Evolutionary conservation across 2,797 vertebrate genomes (phyloP).

Genomic region (Enteromius radiatus): DNA sequence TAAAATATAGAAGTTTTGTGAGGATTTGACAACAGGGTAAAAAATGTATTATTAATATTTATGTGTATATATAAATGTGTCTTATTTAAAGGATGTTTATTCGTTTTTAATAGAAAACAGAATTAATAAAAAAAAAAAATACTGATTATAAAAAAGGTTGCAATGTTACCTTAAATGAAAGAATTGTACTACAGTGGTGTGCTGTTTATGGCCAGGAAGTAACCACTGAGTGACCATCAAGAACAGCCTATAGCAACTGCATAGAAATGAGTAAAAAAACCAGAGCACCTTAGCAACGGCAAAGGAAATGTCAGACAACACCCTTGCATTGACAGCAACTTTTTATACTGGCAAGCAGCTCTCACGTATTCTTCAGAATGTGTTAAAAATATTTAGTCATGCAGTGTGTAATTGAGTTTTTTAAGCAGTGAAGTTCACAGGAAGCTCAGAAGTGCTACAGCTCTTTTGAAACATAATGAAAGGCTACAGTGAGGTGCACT

Average conservation of each 20-base stretch:
- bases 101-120: neutral
- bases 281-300: neutral
- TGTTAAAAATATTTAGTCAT: constrained; percentile 14
- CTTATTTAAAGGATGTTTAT: neutral
- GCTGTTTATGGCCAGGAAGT: neutral
- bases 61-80: neutral
- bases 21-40: too few species aligned
- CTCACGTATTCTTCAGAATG: neutral
- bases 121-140: neutral
- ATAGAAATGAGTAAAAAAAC: neutral
- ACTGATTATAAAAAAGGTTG: neutral
- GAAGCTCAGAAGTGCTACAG: constrained; percentile 55
- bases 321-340: neutral
- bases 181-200: neutral
- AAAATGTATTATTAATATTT: neutral
- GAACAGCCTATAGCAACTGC: constrained; percentile 12
- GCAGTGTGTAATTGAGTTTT: constrained; percentile 42
- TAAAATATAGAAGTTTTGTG: too few species aligned
- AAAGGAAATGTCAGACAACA: neutral
- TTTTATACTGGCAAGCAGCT: neutral
- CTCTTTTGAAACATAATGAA: constrained; percentile 59
- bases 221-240: neutral
- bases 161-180: neutral
- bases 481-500: constrained; percentile 54
- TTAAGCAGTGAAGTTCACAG: constrained; percentile 47